Base-by-base conservation (phyloP, 2,888 invertebrate species). In the Microchrysa polita region DNA sequence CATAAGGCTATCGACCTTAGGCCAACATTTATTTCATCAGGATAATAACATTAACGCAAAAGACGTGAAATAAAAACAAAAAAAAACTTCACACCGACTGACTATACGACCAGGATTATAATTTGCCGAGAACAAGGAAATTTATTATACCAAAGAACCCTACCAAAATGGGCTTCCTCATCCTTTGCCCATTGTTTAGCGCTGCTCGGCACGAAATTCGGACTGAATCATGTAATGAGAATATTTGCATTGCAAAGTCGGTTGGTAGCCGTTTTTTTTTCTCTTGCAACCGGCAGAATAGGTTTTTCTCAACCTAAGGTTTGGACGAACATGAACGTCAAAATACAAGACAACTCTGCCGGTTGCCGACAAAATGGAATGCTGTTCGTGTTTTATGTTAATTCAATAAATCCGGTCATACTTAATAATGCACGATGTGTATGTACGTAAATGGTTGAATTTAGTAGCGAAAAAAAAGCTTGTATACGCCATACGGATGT, bases 301-400 rank as follows among this genome's bases (percentile, higher is more conserved):
- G 10, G 22, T n/a, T n/a, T n/a, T n/a, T n/a, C n/a, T n/a, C n/a
- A n/a, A n/a, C n/a, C n/a, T n/a, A n/a, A 5, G 5, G 55, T 20
- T 16, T 52, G 12, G 14, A 16, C 5, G 14, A 14, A 52, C 16
- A 52, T 5, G 52, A 1, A 52, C 18, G 18, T 2, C 55, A 18
- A 20, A 10, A 55, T 5, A 16, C 10, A 52, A 52, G 4, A 55
- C 22, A 2, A 20, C 18, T 10, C 5, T 55, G 18, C 55, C 22
- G 55, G 10, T 16, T 55, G 18, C 55, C 22, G 55, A 20, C 18
- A 16, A 55, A 10, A 20, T 10, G 18, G 18, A 16, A 55, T 16
- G 5, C 12, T 16, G 18, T 55, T 55, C 55, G 55, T 55, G 55
- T 55, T 55, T 55, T 20, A 55, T 55, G 55, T 16, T 55, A 55